phyloP scores from a whole-genome alignment of 64 coral and sea anemone species.

The Stichodactyla mertensii region DNA sequence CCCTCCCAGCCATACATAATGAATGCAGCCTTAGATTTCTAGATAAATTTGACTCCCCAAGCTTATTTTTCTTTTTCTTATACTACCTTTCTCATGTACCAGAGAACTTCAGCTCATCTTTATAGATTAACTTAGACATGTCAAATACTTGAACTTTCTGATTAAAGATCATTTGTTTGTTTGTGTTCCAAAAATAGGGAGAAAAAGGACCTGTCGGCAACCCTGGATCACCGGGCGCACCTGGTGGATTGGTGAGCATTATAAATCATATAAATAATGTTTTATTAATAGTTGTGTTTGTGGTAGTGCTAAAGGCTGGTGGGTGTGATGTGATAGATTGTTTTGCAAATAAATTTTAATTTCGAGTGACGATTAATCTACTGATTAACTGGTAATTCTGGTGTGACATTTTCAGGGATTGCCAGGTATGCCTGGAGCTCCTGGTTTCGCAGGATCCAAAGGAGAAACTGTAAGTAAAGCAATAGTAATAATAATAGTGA shows the following conservation, averaged over 20 bases:
- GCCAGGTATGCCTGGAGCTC: slow-evolving; percentile 29
- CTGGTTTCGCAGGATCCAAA: slow-evolving; percentile 44
- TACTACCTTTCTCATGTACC: no score
- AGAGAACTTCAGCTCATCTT: no score
- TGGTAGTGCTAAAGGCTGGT: neutral
- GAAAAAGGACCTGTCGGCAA: slow-evolving; percentile 25
- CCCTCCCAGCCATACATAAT: no score
- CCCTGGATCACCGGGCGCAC: slow-evolving; percentile 8
- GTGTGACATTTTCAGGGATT: slow-evolving; percentile 18
- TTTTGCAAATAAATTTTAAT: neutral
- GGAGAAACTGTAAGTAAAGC: slow-evolving; percentile 30
- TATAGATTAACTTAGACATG: no score
- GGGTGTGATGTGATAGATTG: neutral
- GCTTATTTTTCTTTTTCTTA: no score
- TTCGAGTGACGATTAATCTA: neutral
- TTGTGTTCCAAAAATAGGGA: neutral
- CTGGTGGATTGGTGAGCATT: slow-evolving; percentile 19
- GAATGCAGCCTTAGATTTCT: no score
- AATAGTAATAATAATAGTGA: no score
- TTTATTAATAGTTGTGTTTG: neutral
- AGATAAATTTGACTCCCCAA: no score
- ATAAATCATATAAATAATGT: neutral
- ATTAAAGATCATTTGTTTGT: neutral
- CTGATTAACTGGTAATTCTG: neutral
- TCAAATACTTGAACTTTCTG: no score